Base-by-base conservation (phyloP, 2,113 vertebrate genomes). In the Vulpes lagopus region DNA sequence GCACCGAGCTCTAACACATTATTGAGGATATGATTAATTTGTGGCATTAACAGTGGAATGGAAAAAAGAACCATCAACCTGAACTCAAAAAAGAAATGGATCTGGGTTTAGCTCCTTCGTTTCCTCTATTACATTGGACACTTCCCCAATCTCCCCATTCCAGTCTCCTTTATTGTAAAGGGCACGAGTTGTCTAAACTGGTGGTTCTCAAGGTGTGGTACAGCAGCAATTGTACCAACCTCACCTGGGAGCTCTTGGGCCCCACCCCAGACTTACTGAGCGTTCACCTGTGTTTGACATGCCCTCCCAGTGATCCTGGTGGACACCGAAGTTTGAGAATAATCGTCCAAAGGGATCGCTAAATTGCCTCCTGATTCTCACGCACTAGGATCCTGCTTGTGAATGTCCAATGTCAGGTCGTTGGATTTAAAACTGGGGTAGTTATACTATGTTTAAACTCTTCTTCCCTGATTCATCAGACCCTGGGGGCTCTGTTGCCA, bases 391-490 rank as follows among this genome's bases (percentile, higher is more conserved):
- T 30, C 62, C 65, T 71, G 30, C 64, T 73, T 67, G 23, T 78
- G 64, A 73, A 78, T 86, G 11, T 69, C 96, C 80, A 55, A 38
- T 60, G 83, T 90, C 38, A 74, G 32, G 62, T 59, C 0, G 0
- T 59, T 81, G 69, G 23, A 55, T 69, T 93, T 93, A 93, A 91
- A 57, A 89, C 5, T 57, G 55, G 67, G 22, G 27, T 92, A 23
- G 60, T 49, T 97, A 82, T 65, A 64, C 51, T 74, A 19, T 91
- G 64, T 95, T 88, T 84, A 55, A 97, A 87, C 95, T 76, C 55
- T 82, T 94, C 76, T 69, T 94, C 25, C 64, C 65, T 82, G 65
- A 82, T 38, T 94, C 80, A 76, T 84, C 88, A 90, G 62, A 73
- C 43, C 14, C 53, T 55, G n/a, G 49, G 32, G 11, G 15, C 32